Evolutionary conservation across 2,797 vertebrate genomes (phyloP), one percentile per base, ranked within the genome.

Genomic region (Rhincodon typus): DNA sequence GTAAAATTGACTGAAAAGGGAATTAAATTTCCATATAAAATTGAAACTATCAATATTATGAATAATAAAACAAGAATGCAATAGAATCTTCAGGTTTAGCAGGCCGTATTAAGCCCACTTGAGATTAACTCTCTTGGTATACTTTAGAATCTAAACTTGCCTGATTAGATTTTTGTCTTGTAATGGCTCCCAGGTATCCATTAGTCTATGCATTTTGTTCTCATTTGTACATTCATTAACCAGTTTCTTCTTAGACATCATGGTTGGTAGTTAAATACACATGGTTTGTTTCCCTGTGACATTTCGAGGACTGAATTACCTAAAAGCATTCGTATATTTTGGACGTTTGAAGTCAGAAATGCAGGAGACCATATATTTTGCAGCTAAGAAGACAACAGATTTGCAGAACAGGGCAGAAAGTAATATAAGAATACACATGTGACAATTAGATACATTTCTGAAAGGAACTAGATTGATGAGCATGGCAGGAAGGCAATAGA

Each of bases 21-120:
- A 93, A 42, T 93, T 69, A 93, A 93, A 93, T 66, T 67, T 93
- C n/a, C n/a, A 93, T 21, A 67, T 93, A 93, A 93, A 93, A 69
- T 93, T 93, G 90, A 93, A 38, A 67, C 38, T 19, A 69, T 93
- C 67, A 93, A 42, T 67, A 34, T 67, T 69, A 42, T 69, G n/a
- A 93, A 93, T 93, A 93, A 93, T 69, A 69, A 93, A 69, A 42
- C 38, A 69, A 42, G 2, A 69, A 69, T 67, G 90, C 90, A 93
- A 23, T 25, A 42, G 67, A 42, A 42, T 25, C 62, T 42, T 93
- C 15, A 69, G 66, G n/a, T 67, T 23, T 62, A 67, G 62, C 3
- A 15, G n/a, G 25, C 19, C 2, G 8, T 93, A 38, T 67, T 62
- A 57, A 69, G 21, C 66, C n/a, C 21, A 93, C 3, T 38, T 93